Percentiles rank a stretch among this genome's conserved stretches.
Evolutionary conservation across 2,888 invertebrate genomes (phyloP).

Genomic region (Tyria jacobaeae): DNA sequence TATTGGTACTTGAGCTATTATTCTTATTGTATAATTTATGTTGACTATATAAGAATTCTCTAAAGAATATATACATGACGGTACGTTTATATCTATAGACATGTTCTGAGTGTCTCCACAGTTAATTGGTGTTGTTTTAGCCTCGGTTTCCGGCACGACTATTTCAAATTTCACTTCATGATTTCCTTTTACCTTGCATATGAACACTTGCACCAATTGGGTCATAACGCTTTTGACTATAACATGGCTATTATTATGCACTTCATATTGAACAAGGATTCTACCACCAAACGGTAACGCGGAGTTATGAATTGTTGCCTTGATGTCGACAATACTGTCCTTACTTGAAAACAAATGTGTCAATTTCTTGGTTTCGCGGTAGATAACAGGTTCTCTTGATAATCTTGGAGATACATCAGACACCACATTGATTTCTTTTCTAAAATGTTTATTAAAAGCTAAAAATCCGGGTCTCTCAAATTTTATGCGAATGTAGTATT

Average conservation of each 20-base stretch:
- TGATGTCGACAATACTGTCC: slow-evolving; percentile 51
- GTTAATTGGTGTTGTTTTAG: slow-evolving; percentile 42
- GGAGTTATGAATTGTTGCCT: slow-evolving; percentile 50
- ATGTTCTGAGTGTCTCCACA: slow-evolving; percentile 43
- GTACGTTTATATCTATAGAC: slow-evolving; percentile 29
- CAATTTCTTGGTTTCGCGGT: slow-evolving; percentile 52
- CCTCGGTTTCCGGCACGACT: slow-evolving; percentile 39
- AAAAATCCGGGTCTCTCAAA: slow-evolving; percentile 58
- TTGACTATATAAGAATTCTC: slow-evolving; percentile 49
- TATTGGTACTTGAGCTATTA: slow-evolving; percentile 51
- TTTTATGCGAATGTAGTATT: slow-evolving; percentile 59
- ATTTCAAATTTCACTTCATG: slow-evolving; percentile 22
- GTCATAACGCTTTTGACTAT: slow-evolving; percentile 49
- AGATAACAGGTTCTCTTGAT: slow-evolving; percentile 49
- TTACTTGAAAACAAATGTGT: slow-evolving; percentile 50
- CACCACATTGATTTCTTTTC: slow-evolving; percentile 53
- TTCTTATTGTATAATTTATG: slow-evolving; percentile 48
- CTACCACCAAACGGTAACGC: slow-evolving; percentile 49
- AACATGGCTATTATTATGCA: slow-evolving; percentile 52
- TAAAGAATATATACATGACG: slow-evolving; percentile 36
- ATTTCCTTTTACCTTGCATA: slow-evolving; percentile 37
- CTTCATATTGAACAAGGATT: slow-evolving; percentile 52
- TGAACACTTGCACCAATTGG: slow-evolving; percentile 47
- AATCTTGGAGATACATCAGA: slow-evolving; percentile 50
- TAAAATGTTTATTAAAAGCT: slow-evolving; percentile 50